Evolutionary conservation across 2,888 invertebrate genomes (phyloP), one percentile per base, ranked within the genome.

Genomic region (Brachypterus glaber): DNA sequence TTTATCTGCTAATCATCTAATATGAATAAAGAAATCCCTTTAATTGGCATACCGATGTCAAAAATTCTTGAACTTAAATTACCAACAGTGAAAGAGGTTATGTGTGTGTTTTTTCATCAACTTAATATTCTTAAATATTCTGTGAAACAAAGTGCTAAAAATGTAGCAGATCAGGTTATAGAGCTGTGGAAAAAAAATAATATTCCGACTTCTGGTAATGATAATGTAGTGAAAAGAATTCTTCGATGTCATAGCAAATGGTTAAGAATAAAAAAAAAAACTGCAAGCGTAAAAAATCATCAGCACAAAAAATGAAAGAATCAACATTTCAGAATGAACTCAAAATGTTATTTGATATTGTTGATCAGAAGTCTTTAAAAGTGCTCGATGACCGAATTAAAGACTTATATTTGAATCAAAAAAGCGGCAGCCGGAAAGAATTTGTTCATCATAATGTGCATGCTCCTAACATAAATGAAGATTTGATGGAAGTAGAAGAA

Each of bases 31-130:
- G 21, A 21, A 21, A 21, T 21, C 9, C 21, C 7, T 21, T 21
- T 21, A 9, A 21, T 21, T 7, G 21, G 21, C 9, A 21, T 7
- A 21, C 9, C 21, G 5, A 21, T 21, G 21, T 9, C 5, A 21
- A 21, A 21, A 21, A 21, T 21, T 21, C 9, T 21, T 5, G 21
- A 21, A 21, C 21, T 5, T 21, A 21, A 21, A 9, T 21, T 21
- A 21, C 21, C 21, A 21, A 21, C 21, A 21, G 21, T 21, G 21
- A 21, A 21, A 21, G 21, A 21, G 21, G 21, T 21, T 21, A 21
- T 21, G 21, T 7, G 21, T 21, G 21, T 21, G 21, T 21, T 21
- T 21, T 21, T 21, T 9, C 9, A 21, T 21, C 21, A 21, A 21
- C 21, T 21, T 5, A 21, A 21, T 7, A 9, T 21, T 21, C 9